A percentile compares a stretch with the other conserved stretches of the same genome.
phyloP scores from a whole-genome alignment of 2,797 vertebrate species.

The Semotilus atromaculatus region DNA sequence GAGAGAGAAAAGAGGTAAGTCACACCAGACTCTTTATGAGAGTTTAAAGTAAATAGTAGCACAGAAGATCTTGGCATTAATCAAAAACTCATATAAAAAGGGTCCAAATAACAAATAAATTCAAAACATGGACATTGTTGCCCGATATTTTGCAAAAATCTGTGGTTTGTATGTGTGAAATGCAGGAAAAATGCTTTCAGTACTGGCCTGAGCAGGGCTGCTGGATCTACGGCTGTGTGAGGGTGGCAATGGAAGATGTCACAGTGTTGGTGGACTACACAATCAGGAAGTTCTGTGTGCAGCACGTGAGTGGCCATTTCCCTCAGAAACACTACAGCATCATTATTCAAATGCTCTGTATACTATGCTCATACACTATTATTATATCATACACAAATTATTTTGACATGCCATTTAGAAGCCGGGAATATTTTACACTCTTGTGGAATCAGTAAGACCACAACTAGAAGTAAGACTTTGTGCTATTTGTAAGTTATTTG shows the following conservation, averaged over 20 bases:
- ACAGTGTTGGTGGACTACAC: slow-evolving; percentile 95
- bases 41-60: slow-evolving; percentile 4
- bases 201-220: slow-evolving; percentile 98
- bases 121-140: neutral
- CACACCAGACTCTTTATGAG: neutral
- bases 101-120: neutral
- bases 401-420: neutral
- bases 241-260: slow-evolving; percentile 90
- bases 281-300: slow-evolving; percentile 92
- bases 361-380: neutral
- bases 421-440: neutral
- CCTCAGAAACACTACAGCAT: neutral
- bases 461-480: neutral
- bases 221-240: slow-evolving; percentile 90
- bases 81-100: neutral
- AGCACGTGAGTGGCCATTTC: slow-evolving; percentile 81
- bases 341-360: neutral
- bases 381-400: neutral
- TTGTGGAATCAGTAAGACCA: neutral
- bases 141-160: neutral
- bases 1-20: slow-evolving; percentile 91
- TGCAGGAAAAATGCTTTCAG: slow-evolving; percentile 93
- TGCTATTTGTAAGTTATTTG: neutral
- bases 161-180: neutral
- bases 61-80: neutral